Percentiles rank a stretch among this genome's conserved stretches.
phyloP scores from a whole-genome alignment of 1,140 invertebrate genomes.

The Lerema accius region DNA sequence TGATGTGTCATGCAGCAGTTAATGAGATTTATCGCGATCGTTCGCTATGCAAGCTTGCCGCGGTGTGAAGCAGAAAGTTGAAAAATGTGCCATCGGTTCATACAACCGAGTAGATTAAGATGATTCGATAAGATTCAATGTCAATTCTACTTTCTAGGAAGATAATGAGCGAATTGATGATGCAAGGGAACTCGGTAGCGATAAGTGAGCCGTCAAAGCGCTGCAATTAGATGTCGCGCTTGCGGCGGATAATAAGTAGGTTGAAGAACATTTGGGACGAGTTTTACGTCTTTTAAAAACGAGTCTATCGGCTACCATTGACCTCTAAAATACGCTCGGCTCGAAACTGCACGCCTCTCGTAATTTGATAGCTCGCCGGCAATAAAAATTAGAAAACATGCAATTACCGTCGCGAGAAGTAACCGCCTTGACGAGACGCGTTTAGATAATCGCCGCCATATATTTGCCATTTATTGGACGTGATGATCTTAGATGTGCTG shows the following conservation, averaged over 20 bases:
- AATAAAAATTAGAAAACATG: constrained; percentile 33
- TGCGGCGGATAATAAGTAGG: constrained; percentile 33
- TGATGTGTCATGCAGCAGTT: constrained; percentile 40
- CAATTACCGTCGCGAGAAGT: constrained; percentile 28
- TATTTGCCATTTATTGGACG: constrained; percentile 22
- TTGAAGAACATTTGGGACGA: constrained; percentile 31
- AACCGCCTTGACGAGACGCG: constrained; percentile 19
- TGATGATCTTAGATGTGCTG: constrained; percentile 16
- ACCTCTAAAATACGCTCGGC: constrained; percentile 32
- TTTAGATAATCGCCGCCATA: constrained; percentile 24
- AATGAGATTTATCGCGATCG: constrained; percentile 31
- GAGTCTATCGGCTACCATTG: constrained; percentile 39
- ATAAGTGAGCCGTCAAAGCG: constrained; percentile 7
- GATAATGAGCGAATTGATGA: constrained; percentile 11
- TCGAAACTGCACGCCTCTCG: constrained; percentile 28
- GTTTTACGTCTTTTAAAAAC: constrained; percentile 26
- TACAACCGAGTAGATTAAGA: constrained; percentile 3
- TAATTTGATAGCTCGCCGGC: constrained; percentile 30
- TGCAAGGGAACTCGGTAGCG: neutral
- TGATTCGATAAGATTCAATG: neutral
- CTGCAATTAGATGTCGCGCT: constrained; percentile 14
- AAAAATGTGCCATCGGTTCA: constrained; percentile 23
- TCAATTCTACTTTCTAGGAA: constrained; percentile 3
- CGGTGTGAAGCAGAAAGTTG: constrained; percentile 18
- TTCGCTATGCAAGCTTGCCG: constrained; percentile 22